Evolutionary conservation across 2,797 vertebrate species (phyloP).

Genomic region (Oryzias dopingdopingensis): DNA sequence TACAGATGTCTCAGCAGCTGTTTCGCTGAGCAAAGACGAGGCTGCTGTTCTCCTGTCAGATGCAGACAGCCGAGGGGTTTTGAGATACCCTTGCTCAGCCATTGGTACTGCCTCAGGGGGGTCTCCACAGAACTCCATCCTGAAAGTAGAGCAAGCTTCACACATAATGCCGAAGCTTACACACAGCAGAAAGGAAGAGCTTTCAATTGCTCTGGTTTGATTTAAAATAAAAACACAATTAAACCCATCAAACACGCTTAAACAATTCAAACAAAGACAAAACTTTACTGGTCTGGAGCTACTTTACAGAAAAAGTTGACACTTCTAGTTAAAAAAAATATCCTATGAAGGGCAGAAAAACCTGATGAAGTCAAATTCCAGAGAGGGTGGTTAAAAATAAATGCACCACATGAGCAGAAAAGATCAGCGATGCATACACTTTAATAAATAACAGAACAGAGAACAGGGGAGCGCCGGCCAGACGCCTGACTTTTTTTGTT

Average conservation of each 20-base stretch:
- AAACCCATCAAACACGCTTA: too few relatives aligned
- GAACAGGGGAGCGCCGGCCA: slow-evolving; percentile 9
- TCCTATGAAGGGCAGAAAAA: slow-evolving; percentile 22
- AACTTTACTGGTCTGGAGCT: too few relatives aligned
- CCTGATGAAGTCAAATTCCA: slow-evolving; percentile 15
- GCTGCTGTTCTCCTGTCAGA: background rate
- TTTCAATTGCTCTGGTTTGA: background rate
- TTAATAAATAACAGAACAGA: slow-evolving; percentile 24
- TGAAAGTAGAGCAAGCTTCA: slow-evolving; percentile 12
- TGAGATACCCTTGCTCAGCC: slow-evolving; percentile 4
- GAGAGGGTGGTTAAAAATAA: slow-evolving; percentile 45
- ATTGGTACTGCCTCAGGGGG: slow-evolving; percentile 17
- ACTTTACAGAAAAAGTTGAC: background rate
- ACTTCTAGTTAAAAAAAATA: slow-evolving; percentile 6
- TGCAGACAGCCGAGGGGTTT: slow-evolving; percentile 5
- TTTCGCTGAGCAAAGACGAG: background rate
- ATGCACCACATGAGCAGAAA: slow-evolving; percentile 35
- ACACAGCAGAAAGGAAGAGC: slow-evolving; percentile 1
- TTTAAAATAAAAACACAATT: too few relatives aligned
- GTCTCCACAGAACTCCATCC: slow-evolving; percentile 17
- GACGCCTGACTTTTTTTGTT: slow-evolving; percentile 8
- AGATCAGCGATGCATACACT: slow-evolving; percentile 43
- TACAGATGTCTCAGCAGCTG: slow-evolving; percentile 24
- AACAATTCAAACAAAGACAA: too few relatives aligned
- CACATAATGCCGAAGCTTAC: slow-evolving; percentile 16